These are phyloP conservation scores for Tachina lurida DNA, from an alignment of 2,888 invertebrate genomes.

Conservation along the genomic window DNA sequence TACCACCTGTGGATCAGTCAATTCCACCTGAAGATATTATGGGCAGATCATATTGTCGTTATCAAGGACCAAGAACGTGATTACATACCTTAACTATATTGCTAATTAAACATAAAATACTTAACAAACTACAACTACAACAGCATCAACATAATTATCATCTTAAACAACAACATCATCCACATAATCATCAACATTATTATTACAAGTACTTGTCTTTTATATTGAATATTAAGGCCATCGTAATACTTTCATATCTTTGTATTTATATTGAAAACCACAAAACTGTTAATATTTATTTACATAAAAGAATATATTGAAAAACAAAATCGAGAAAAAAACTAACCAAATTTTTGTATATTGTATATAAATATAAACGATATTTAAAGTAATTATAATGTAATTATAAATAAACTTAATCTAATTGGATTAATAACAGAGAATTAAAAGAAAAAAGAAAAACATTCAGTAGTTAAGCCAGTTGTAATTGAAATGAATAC, in stretches of 20 bases:
- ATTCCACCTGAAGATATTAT: constrained; percentile 85
- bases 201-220: constrained; percentile 54
- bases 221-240: constrained; percentile 59
- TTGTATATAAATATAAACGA: constrained; percentile 53
- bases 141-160: neutral
- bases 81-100: constrained; percentile 71
- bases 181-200: constrained; percentile 6
- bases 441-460: constrained; percentile 18
- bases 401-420: constrained; percentile 54
- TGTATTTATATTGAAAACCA: constrained; percentile 57
- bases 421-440: constrained; percentile 11
- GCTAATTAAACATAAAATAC: constrained; percentile 8
- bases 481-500: constrained; percentile 22
- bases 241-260: constrained; percentile 68
- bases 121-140: constrained; percentile 8
- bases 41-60: constrained; percentile 85
- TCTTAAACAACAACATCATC: neutral
- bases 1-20: constrained; percentile 85
- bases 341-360: constrained; percentile 52
- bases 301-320: constrained; percentile 19
- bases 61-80: constrained; percentile 83
- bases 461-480: constrained; percentile 63
- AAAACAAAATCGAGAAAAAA: constrained; percentile 22
- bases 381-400: constrained; percentile 59
- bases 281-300: constrained; percentile 58